Percentiles rank a stretch among this genome's conserved stretches.
Conservation (phyloP, 2,888 invertebrate genomes). For the Drosophila mulleri region DNA sequence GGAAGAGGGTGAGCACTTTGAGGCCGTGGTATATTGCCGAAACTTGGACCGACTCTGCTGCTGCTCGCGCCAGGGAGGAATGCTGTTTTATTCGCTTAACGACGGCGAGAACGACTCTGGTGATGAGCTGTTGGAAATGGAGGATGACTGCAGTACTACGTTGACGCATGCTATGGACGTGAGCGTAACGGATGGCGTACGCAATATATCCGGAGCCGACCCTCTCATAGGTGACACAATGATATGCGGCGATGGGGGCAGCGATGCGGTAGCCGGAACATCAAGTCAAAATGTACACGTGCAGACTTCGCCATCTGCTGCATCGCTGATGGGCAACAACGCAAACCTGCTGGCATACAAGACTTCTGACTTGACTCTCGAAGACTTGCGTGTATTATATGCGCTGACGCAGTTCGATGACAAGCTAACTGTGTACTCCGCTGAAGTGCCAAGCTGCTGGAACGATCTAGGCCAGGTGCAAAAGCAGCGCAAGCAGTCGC, state of each 20-base stretch:
- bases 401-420: slow-evolving; percentile 91
- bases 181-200: slow-evolving; percentile 78
- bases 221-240: slow-evolving; percentile 26
- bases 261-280: slow-evolving; percentile 36
- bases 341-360: slow-evolving; percentile 87
- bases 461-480: slow-evolving; percentile 96
- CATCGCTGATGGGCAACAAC: slow-evolving; percentile 58
- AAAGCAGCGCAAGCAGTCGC: slow-evolving; percentile 94
- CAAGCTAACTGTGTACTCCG: slow-evolving; percentile 88
- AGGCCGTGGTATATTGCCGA: slow-evolving; percentile 94
- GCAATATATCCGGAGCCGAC: slow-evolving; percentile 26
- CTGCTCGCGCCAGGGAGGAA: slow-evolving; percentile 91
- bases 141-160: slow-evolving; percentile 86
- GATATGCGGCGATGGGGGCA: slow-evolving; percentile 51
- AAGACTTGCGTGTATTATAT: slow-evolving; percentile 89
- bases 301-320: slow-evolving; percentile 75
- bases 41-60: slow-evolving; percentile 95
- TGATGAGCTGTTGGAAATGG: slow-evolving; percentile 89
- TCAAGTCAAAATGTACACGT: slow-evolving; percentile 49
- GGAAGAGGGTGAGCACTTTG: slow-evolving; percentile 90
- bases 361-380: slow-evolving; percentile 86
- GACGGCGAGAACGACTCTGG: slow-evolving; percentile 90
- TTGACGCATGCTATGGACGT: slow-evolving; percentile 69
- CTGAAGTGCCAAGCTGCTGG: slow-evolving; percentile 97
- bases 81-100: slow-evolving; percentile 93